Conservation (phyloP, 2,797 vertebrate species). For the Bucorvus abyssinicus region DNA sequence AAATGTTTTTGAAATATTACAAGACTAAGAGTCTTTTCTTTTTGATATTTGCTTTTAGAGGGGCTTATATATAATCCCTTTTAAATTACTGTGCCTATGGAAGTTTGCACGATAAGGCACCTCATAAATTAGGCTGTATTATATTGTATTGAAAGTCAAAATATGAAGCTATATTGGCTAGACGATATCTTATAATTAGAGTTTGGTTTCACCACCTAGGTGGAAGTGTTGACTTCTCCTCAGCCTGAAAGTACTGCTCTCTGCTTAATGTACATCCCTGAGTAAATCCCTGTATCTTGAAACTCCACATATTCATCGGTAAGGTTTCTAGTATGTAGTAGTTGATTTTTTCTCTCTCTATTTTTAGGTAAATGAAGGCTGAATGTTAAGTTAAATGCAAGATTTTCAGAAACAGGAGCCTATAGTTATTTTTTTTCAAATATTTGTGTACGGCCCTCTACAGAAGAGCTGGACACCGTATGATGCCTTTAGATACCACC, state of each 20-base stretch:
- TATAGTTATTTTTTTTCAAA: neutral
- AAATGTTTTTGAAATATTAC: neutral
- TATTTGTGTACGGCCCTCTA: neutral
- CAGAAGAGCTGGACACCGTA: neutral
- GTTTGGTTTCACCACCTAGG: slow-evolving; percentile 17
- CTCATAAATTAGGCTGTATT: slow-evolving; percentile 52
- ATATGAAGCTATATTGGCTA: neutral
- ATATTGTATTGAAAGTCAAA: slow-evolving; percentile 13
- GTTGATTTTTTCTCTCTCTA: neutral
- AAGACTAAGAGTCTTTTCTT: slow-evolving; percentile 1
- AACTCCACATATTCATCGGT: neutral
- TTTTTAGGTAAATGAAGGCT: neutral
- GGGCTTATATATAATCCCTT: slow-evolving; percentile 54
- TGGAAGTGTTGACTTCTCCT: neutral
- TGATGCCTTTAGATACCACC: neutral
- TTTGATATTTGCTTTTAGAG: slow-evolving; percentile 51
- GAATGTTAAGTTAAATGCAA: neutral
- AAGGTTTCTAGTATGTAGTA: neutral
- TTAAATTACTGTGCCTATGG: slow-evolving; percentile 61
- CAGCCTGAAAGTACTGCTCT: neutral
- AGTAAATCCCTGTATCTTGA: neutral
- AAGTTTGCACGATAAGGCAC: slow-evolving; percentile 49
- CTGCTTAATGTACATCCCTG: neutral
- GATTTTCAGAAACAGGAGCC: neutral
- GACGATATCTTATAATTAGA: slow-evolving; percentile 1